These are phyloP conservation scores for Molossus alvarezi DNA, from an alignment of 2,797 vertebrate species.

Conservation along the genomic window DNA sequence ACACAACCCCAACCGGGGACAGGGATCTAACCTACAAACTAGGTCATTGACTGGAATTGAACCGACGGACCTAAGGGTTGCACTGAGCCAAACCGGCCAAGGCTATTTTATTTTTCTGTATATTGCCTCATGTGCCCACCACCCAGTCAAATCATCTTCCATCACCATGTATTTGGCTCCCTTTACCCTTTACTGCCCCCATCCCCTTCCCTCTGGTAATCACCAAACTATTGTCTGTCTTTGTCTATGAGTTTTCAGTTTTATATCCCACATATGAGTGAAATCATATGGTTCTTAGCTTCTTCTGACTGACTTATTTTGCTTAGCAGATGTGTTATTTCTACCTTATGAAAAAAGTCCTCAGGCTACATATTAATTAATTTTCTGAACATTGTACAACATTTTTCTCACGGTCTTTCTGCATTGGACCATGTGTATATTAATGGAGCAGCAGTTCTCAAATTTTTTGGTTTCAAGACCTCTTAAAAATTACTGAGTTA, in stretches of 20 bases:
- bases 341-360: constrained; percentile 34
- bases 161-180: background rate
- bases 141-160: background rate
- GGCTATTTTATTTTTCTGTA: background rate
- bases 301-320: background rate
- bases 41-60: no score
- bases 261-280: background rate
- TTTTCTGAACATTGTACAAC: constrained; percentile 19
- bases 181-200: background rate
- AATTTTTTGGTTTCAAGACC: constrained; percentile 29
- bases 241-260: background rate
- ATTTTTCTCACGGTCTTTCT: constrained; percentile 24
- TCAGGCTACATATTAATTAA: background rate
- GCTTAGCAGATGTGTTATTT: background rate
- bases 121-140: background rate
- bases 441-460: background rate
- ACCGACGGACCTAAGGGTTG: no score
- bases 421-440: background rate
- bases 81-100: no score
- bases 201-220: background rate
- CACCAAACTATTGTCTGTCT: background rate
- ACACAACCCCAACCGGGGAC: no score
- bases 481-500: constrained; percentile 52
- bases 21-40: no score
- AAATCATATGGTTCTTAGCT: background rate